Percentiles rank a stretch among this genome's conserved stretches.
phyloP scores from a whole-genome alignment of 1,140 invertebrate species.

The Trichonephila clavata region DNA sequence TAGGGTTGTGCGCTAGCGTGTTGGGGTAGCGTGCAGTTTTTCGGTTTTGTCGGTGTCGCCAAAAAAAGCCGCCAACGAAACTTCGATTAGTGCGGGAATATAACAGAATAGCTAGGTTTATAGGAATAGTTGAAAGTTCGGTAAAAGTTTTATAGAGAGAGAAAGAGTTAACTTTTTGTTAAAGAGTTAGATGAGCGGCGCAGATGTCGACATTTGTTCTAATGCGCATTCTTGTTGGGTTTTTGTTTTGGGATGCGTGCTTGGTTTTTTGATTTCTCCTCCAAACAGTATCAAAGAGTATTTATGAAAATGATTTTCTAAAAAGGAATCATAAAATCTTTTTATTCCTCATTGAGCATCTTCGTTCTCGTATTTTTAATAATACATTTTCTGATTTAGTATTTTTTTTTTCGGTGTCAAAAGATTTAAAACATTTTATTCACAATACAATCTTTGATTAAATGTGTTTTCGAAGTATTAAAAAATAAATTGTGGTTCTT shows the following conservation, averaged over 20 bases:
- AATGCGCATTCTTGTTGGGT: not conserved
- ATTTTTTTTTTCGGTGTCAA: too few relatives aligned
- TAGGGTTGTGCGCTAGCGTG: conserved; percentile 58
- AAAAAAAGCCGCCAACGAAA: conserved; percentile 68
- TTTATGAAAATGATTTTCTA: not conserved
- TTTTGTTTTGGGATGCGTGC: not conserved
- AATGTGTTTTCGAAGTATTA: too few relatives aligned
- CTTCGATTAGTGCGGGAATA: conserved; percentile 32
- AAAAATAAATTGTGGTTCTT: too few relatives aligned
- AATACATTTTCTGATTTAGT: too few relatives aligned
- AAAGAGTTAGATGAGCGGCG: not conserved
- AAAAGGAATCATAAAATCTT: not conserved
- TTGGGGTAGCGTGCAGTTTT: conserved; percentile 38
- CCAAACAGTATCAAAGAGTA: not conserved
- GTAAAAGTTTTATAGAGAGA: conserved; percentile 35
- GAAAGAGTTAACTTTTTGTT: not conserved
- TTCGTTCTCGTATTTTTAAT: not conserved
- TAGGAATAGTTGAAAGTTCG: conserved; percentile 1
- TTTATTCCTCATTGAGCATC: not conserved
- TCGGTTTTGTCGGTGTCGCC: conserved; percentile 60
- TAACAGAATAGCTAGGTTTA: not conserved
- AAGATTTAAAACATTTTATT: too few relatives aligned
- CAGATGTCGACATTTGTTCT: not conserved
- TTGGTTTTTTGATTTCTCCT: not conserved
- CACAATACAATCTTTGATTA: too few relatives aligned